Percentiles rank a stretch among this genome's conserved stretches.
Conservation (phyloP, 2,888 invertebrate genomes). For the Acrobeloides nanus region DNA sequence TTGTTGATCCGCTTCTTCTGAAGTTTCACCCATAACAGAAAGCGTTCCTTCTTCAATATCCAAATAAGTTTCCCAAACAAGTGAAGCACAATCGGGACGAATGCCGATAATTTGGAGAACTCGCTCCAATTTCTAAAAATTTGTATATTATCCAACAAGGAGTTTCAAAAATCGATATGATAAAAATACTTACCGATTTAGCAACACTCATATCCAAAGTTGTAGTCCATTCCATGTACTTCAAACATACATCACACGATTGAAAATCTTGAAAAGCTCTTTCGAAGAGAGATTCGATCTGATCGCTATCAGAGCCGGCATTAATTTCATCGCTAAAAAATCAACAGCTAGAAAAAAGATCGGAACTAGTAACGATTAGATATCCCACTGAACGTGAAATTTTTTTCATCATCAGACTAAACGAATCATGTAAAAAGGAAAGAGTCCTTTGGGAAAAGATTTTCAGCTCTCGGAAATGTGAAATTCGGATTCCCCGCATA, state of each 20-base stretch:
- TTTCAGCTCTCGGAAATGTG: no score
- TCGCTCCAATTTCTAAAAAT: slow-evolving; percentile 6
- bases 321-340: slow-evolving; percentile 3
- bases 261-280: slow-evolving; percentile 3
- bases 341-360: background rate
- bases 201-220: background rate
- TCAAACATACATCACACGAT: background rate
- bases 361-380: no score
- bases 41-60: slow-evolving; percentile 3
- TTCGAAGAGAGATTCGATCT: slow-evolving; percentile 2
- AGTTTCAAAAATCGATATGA: background rate
- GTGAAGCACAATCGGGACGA: slow-evolving; percentile 1
- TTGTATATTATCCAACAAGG: background rate
- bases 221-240: slow-evolving; percentile 5
- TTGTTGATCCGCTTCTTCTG: no score
- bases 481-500: no score
- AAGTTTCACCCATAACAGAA: background rate
- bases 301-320: background rate
- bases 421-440: no score
- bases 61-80: slow-evolving; percentile 4
- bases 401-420: no score
- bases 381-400: no score
- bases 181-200: slow-evolving; percentile 3
- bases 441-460: no score
- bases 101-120: slow-evolving; percentile 4